These are phyloP conservation scores for Drosophila incognita DNA, from an alignment of 2,888 invertebrate genomes.

Conservation along the genomic window DNA sequence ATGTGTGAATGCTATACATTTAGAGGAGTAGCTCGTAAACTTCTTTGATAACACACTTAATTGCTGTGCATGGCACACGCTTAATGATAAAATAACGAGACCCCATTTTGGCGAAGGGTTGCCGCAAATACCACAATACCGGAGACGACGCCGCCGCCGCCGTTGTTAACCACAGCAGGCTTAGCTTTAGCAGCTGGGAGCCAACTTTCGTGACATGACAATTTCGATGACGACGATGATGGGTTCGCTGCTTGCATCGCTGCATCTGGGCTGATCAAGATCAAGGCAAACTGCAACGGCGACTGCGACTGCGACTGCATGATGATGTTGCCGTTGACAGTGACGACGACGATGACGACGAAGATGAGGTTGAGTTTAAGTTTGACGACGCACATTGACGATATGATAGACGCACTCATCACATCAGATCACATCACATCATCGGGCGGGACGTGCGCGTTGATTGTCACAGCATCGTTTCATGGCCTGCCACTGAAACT, in stretches of 20 bases:
- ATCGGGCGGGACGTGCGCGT: conserved; percentile 76
- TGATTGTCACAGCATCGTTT: conserved; percentile 73
- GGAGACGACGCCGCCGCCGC: conserved; percentile 55
- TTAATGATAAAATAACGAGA: conserved; percentile 60
- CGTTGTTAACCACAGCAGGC: conserved; percentile 35
- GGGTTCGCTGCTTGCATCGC: conserved; percentile 40
- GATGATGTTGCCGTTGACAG: conserved; percentile 78
- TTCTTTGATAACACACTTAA: conserved; percentile 37
- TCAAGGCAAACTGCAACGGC: conserved; percentile 55
- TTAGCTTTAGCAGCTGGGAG: conserved; percentile 68
- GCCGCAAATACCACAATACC: conserved; percentile 64
- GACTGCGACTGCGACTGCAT: conserved; percentile 65
- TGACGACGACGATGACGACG: conserved; percentile 62
- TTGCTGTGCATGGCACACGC: conserved; percentile 46
- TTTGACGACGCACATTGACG: conserved; percentile 68
- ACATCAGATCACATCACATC: conserved; percentile 79
- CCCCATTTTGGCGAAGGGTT: conserved; percentile 55
- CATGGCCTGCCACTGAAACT: conserved; percentile 34
- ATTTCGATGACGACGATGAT: conserved; percentile 78
- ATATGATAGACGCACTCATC: conserved; percentile 80
- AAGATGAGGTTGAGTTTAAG: conserved; percentile 58
- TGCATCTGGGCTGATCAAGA: conserved; percentile 55
- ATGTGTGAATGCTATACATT: conserved; percentile 9
- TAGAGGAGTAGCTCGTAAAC: conserved; percentile 9
- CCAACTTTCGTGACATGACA: conserved; percentile 80